These are phyloP conservation scores for Apoda limacodes DNA, from an alignment of 2,888 invertebrate genomes.

Conservation along the genomic window DNA sequence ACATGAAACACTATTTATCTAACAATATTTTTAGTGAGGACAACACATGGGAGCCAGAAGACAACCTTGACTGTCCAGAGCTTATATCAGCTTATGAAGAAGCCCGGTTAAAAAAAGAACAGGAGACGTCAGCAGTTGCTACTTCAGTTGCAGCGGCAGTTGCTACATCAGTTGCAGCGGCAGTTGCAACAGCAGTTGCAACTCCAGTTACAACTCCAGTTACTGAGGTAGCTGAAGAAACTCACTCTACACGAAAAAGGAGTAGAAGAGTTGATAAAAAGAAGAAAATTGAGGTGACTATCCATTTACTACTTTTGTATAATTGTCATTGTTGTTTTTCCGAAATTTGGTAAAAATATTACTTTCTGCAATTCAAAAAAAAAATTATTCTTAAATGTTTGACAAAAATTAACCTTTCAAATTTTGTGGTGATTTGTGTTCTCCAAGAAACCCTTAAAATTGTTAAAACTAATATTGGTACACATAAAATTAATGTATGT, in stretches of 20 bases:
- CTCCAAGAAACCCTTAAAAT: no score
- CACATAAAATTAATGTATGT: no score
- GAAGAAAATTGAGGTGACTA: constrained; percentile 31
- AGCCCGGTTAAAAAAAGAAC: constrained; percentile 57
- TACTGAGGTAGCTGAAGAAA: constrained; percentile 34
- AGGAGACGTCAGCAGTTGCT: constrained; percentile 28
- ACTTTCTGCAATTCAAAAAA: background rate
- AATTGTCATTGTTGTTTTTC: no score
- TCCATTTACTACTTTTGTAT: background rate
- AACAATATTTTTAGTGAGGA: constrained; percentile 66
- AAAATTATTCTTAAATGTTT: background rate
- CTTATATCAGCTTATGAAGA: constrained; percentile 79
- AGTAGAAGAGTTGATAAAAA: constrained; percentile 44
- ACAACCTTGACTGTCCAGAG: constrained; percentile 83
- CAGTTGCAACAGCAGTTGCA: no score
- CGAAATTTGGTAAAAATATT: no score
- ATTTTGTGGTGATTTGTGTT: no score
- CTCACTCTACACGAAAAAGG: constrained; percentile 35
- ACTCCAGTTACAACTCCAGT: constrained; percentile 7
- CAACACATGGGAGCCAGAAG: constrained; percentile 88
- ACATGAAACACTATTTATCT: no score
- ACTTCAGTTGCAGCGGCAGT: constrained; percentile 19
- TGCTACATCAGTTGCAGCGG: constrained; percentile 18
- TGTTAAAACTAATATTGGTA: no score
- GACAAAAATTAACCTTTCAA: no score